phyloP scores from a whole-genome alignment of 2,113 vertebrate genomes.

The Eptatretus burgeri region DNA sequence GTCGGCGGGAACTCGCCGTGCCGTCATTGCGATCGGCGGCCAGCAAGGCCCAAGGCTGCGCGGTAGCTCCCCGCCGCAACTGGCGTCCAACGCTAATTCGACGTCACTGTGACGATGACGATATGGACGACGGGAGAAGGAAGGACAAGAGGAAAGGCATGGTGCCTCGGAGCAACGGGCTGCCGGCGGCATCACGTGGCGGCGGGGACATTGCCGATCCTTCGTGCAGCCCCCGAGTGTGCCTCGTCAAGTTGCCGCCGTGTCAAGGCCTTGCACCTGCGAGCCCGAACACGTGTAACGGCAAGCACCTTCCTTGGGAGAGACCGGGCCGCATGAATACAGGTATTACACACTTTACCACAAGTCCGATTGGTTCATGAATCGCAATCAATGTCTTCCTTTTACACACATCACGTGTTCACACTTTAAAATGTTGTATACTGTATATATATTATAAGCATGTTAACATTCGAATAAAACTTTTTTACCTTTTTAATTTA shows the following conservation, averaged over 20 bases:
- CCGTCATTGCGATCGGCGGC: background rate
- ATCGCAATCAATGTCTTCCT: too few species aligned
- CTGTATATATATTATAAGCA: too few species aligned
- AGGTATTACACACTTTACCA: too few species aligned
- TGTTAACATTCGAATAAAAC: too few species aligned
- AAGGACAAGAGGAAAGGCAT: background rate
- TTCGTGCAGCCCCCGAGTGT: background rate
- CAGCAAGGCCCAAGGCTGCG: background rate
- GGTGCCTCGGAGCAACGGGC: background rate
- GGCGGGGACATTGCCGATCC: background rate
- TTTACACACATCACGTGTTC: too few species aligned
- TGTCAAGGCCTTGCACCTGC: too few species aligned
- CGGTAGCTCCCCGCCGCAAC: background rate
- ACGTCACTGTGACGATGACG: background rate
- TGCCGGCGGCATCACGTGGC: background rate
- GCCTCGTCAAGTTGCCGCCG: conserved; percentile 1
- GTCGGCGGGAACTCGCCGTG: background rate
- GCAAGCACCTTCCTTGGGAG: too few species aligned
- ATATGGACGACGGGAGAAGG: background rate
- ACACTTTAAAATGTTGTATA: too few species aligned
- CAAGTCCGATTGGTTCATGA: too few species aligned
- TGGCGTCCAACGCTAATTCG: background rate
- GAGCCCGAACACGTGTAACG: too few species aligned
- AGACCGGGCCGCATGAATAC: too few species aligned
- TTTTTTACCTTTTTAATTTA: too few species aligned